phyloP scores from a whole-genome alignment of 1,140 invertebrate genomes.

The Gryon sp. region DNA sequence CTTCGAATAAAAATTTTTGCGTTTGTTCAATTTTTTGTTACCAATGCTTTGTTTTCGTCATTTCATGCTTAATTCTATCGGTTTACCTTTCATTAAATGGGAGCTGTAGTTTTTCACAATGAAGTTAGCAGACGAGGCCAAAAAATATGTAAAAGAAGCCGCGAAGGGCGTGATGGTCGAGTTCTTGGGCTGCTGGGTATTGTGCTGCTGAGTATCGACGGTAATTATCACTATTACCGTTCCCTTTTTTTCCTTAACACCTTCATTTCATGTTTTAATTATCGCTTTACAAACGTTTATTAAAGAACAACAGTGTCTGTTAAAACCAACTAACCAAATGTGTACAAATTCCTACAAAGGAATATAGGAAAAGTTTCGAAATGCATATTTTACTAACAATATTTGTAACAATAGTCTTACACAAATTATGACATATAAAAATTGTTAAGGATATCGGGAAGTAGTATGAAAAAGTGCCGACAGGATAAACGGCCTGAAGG shows the following conservation, averaged over 20 bases:
- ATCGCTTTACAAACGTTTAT: conserved; percentile 45
- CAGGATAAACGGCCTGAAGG: conserved; percentile 1
- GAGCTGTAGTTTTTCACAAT: conserved; percentile 11
- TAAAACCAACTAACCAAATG: background rate
- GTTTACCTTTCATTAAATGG: conserved; percentile 19
- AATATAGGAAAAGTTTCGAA: no score
- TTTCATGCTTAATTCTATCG: background rate
- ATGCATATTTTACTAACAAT: no score
- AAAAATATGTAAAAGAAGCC: conserved; percentile 30
- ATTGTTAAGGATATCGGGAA: no score
- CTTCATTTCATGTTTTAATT: conserved; percentile 57
- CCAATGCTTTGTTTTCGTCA: background rate
- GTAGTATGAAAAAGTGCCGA: conserved; percentile 5
- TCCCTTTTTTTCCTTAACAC: conserved; percentile 55
- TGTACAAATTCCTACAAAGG: no score
- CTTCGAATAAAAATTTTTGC: no score
- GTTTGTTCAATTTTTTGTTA: background rate
- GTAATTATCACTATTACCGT: conserved; percentile 53
- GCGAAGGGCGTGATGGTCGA: conserved; percentile 31
- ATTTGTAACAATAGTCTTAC: no score
- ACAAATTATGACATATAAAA: no score
- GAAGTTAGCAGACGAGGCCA: conserved; percentile 31
- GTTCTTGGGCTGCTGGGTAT: conserved; percentile 32
- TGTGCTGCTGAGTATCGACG: conserved; percentile 22
- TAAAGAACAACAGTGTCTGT: conserved; percentile 43